These are phyloP conservation scores for Distichodus sexfasciatus DNA, from an alignment of 2,797 vertebrate genomes.

Conservation along the genomic window DNA sequence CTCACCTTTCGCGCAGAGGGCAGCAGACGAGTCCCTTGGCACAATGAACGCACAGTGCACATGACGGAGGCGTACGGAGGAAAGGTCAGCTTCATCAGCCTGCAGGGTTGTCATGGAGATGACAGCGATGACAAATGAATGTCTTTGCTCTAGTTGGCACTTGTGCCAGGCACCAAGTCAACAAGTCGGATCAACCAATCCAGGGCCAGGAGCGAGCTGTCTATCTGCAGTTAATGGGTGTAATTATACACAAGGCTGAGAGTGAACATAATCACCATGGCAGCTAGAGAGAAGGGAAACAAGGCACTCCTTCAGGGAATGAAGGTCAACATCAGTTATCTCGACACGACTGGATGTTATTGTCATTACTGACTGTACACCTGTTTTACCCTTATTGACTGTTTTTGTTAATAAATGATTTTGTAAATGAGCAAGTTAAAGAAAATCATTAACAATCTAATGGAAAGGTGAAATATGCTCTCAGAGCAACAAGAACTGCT, in stretches of 20 bases:
- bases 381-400: too few species aligned
- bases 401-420: too few species aligned
- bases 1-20: background rate
- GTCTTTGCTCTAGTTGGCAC: constrained; percentile 70
- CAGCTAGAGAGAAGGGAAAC: constrained; percentile 47
- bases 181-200: constrained; percentile 62
- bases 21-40: background rate
- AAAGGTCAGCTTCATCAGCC: constrained; percentile 75
- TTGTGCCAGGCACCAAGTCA: constrained; percentile 64
- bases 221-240: constrained; percentile 60
- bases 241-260: constrained; percentile 63
- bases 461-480: too few species aligned
- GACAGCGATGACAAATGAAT: constrained; percentile 62
- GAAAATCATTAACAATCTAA: too few species aligned
- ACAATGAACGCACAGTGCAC: constrained; percentile 12
- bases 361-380: constrained; percentile 22
- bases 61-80: constrained; percentile 17
- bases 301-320: constrained; percentile 50
- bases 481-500: too few species aligned
- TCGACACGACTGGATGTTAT: constrained; percentile 37
- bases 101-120: constrained; percentile 63
- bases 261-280: constrained; percentile 48
- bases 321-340: constrained; percentile 42
- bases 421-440: too few species aligned
- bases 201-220: constrained; percentile 46